Percentiles rank a stretch among this genome's conserved stretches.
These are phyloP conservation scores for Lithosia quadra DNA, from an alignment of 2,888 invertebrate species.

Conservation along the genomic window DNA sequence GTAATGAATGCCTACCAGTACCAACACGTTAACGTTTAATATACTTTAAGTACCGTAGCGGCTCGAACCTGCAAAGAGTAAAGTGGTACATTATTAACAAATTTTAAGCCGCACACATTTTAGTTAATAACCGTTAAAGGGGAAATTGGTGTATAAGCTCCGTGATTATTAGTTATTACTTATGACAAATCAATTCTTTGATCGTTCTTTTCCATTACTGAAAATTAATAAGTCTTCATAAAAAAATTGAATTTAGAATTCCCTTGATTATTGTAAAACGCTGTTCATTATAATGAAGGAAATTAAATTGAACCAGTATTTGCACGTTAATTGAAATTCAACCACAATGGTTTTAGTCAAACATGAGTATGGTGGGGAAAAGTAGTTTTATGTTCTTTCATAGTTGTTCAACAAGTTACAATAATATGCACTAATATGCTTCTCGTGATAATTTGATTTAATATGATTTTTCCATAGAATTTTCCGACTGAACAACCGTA, in stretches of 20 bases:
- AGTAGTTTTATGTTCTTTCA: too few relatives aligned
- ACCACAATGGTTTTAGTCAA: too few relatives aligned
- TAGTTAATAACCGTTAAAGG: conserved; percentile 71
- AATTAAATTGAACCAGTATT: too few relatives aligned
- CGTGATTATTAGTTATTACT: conserved; percentile 62
- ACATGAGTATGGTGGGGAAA: too few relatives aligned
- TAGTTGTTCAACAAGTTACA: too few relatives aligned
- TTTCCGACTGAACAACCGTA: not conserved
- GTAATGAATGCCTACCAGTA: conserved; percentile 72
- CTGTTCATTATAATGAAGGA: too few relatives aligned
- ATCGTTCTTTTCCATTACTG: conserved; percentile 26
- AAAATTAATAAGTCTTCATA: not conserved
- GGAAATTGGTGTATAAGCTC: conserved; percentile 65
- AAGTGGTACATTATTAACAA: conserved; percentile 68
- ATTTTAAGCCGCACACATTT: conserved; percentile 67
- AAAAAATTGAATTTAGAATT: not conserved
- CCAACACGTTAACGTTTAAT: conserved; percentile 77
- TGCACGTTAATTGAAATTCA: too few relatives aligned
- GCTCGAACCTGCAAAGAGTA: conserved; percentile 63
- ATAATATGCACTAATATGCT: too few relatives aligned
- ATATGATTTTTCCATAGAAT: not conserved
- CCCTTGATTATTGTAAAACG: not conserved
- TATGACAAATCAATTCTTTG: conserved; percentile 60
- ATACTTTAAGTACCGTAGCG: conserved; percentile 71
- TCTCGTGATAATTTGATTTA: too few relatives aligned